phyloP scores from a whole-genome alignment of 1,140 invertebrate genomes.

The Macrobrachium rosenbergii region DNA sequence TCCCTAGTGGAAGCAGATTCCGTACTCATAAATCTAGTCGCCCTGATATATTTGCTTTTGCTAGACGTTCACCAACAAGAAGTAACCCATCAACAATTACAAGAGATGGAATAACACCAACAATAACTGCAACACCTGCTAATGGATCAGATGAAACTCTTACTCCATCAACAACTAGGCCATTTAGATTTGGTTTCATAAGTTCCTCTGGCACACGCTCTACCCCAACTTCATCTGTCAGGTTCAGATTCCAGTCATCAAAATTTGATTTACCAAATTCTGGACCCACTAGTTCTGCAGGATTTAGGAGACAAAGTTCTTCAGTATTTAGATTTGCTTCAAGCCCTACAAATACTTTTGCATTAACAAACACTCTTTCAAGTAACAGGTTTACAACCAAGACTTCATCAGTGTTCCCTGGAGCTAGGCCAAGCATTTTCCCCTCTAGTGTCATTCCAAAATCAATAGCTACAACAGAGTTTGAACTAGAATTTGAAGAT shows the following conservation, averaged over 20 bases:
- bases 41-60: constrained; percentile 43
- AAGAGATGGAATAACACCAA: constrained; percentile 36
- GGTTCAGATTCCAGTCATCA: constrained; percentile 48
- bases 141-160: neutral
- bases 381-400: constrained; percentile 11
- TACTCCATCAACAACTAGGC: constrained; percentile 5
- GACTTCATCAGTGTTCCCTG: constrained; percentile 46
- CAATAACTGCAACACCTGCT: constrained; percentile 38
- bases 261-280: neutral
- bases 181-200: constrained; percentile 54
- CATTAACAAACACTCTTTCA: no score
- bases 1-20: constrained; percentile 31
- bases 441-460: constrained; percentile 31
- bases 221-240: neutral
- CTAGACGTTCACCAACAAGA: constrained; percentile 38
- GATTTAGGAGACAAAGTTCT: constrained; percentile 2
- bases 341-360: no score
- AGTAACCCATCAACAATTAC: constrained; percentile 31
- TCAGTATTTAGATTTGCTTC: no score
- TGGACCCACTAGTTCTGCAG: constrained; percentile 35
- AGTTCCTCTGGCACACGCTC: neutral
- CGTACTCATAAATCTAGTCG: constrained; percentile 21
- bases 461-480: constrained; percentile 21
- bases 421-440: constrained; percentile 17
- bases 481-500: constrained; percentile 9